Conservation (phyloP, 2,797 vertebrate genomes). For the Australoheros facetus region DNA sequence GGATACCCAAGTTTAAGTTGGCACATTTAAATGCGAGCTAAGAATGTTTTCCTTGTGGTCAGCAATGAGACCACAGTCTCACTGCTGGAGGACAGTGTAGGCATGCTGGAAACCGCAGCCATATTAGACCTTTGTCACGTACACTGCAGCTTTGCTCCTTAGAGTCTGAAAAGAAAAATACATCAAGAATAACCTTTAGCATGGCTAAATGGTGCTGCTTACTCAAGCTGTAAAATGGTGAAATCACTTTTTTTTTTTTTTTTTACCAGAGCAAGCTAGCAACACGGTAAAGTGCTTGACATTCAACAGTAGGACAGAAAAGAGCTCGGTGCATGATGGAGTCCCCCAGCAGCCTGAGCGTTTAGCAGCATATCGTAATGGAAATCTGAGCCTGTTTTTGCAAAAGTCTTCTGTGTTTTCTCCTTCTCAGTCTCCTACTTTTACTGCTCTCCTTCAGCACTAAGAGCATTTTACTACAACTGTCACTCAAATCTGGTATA, state of each 20-base stretch:
- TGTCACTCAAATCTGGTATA: too few relatives aligned
- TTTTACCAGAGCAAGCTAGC: not conserved
- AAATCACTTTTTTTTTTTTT: not conserved
- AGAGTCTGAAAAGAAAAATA: not conserved
- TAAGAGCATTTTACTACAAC: too few relatives aligned
- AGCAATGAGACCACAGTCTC: not conserved
- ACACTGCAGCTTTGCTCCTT: not conserved
- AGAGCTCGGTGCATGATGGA: too few relatives aligned
- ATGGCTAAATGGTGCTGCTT: not conserved
- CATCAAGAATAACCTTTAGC: not conserved
- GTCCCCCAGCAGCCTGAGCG: too few relatives aligned
- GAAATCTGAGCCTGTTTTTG: too few relatives aligned
- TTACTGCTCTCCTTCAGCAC: too few relatives aligned
- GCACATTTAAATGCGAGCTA: not conserved
- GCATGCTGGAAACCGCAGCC: not conserved
- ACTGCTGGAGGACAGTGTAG: not conserved
- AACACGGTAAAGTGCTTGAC: not conserved
- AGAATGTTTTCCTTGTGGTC: not conserved
- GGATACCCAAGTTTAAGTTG: not conserved
- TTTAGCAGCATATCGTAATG: too few relatives aligned
- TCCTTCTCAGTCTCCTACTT: too few relatives aligned
- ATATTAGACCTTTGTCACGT: not conserved
- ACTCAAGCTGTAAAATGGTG: not conserved
- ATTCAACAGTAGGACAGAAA: too few relatives aligned
- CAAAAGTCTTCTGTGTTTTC: too few relatives aligned